These are phyloP conservation scores for Orius laevigatus DNA, from an alignment of 1,140 invertebrate genomes.

Conservation along the genomic window DNA sequence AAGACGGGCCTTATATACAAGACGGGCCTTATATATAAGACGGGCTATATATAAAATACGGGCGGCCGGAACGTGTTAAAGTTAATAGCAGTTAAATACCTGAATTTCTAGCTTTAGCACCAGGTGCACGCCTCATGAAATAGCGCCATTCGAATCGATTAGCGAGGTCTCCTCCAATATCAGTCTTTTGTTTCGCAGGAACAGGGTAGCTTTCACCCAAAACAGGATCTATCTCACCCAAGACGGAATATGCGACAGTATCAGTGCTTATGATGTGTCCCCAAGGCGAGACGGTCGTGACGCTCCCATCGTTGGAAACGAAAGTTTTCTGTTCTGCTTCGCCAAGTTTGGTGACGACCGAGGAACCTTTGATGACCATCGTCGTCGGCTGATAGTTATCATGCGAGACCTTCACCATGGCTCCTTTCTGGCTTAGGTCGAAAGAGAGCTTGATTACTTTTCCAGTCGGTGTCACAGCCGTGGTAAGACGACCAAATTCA, in stretches of 20 bases:
- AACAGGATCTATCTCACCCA: constrained; percentile 66
- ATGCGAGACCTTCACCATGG: constrained; percentile 65
- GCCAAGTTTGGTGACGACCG: constrained; percentile 58
- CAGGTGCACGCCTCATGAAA: constrained; percentile 42
- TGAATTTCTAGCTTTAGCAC: constrained; percentile 18
- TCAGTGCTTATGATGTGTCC: constrained; percentile 68
- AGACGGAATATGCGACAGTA: constrained; percentile 64
- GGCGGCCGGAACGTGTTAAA: no score
- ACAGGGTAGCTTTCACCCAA: constrained; percentile 78
- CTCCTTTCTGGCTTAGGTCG: constrained; percentile 74
- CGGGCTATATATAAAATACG: no score
- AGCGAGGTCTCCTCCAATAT: constrained; percentile 74
- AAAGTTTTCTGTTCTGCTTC: constrained; percentile 65
- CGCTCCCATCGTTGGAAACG: constrained; percentile 64
- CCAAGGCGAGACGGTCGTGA: constrained; percentile 63
- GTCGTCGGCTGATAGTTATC: constrained; percentile 66
- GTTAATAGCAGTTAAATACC: no score
- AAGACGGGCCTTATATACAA: no score
- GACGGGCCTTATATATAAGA: no score
- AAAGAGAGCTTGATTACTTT: constrained; percentile 71
- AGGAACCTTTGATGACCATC: constrained; percentile 73
- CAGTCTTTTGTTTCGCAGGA: constrained; percentile 73
- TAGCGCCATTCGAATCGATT: constrained; percentile 93
- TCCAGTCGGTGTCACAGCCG: constrained; percentile 81
- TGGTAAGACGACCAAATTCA: constrained; percentile 77